Evolutionary conservation across 1,140 invertebrate genomes (phyloP).

Genomic region (Acromyrmex charruanus): DNA sequence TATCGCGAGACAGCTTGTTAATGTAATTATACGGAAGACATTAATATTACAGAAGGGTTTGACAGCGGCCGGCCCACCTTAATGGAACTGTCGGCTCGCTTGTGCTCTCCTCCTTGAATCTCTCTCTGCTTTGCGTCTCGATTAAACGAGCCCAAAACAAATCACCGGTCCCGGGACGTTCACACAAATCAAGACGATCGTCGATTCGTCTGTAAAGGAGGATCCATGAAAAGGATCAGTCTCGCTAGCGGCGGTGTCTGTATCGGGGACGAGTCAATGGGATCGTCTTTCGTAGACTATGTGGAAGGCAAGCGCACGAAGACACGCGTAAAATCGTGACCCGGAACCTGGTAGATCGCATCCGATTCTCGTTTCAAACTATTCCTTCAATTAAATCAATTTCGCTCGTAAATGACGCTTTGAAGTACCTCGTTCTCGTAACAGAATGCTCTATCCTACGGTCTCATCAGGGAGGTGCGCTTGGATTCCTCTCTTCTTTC

Average conservation of each 20-base stretch:
- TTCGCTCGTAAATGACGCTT: constrained; percentile 60
- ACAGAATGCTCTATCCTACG: constrained; percentile 51
- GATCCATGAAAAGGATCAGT: constrained; percentile 1
- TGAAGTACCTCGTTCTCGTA: constrained; percentile 63
- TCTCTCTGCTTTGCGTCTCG: not conserved
- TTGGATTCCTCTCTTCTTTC: constrained; percentile 36
- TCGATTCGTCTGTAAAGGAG: constrained; percentile 17
- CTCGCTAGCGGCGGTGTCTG: not conserved
- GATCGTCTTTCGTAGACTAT: not conserved
- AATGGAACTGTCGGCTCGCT: constrained; percentile 31
- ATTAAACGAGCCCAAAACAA: constrained; percentile 54
- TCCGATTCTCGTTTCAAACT: constrained; percentile 53
- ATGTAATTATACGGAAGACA: constrained; percentile 42
- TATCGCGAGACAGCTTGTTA: constrained; percentile 19
- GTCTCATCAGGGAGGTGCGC: constrained; percentile 52
- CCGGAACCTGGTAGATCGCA: constrained; percentile 33
- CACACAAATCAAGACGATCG: constrained; percentile 40
- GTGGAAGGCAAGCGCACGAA: constrained; percentile 13
- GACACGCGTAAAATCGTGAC: constrained; percentile 47
- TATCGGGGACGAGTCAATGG: not conserved
- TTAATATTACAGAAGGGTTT: constrained; percentile 53
- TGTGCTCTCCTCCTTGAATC: not conserved
- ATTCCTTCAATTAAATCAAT: constrained; percentile 73
- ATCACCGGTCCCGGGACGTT: constrained; percentile 28
- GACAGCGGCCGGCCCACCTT: constrained; percentile 47